Evolutionary conservation across 2,113 vertebrate species (phyloP), one percentile per base, ranked within the genome.

Genomic region (Emberiza fucata): DNA sequence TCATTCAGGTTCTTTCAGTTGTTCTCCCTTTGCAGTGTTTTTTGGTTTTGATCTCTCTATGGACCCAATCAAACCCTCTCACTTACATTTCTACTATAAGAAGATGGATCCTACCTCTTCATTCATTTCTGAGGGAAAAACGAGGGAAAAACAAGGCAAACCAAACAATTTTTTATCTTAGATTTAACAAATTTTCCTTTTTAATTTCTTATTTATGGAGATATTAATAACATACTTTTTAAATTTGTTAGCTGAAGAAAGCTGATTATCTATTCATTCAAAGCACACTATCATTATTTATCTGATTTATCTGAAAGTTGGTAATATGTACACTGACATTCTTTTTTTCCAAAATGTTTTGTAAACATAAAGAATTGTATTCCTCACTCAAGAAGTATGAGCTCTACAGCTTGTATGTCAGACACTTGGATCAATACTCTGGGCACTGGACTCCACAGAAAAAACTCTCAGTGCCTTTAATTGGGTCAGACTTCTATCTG

Each of bases 41-140:
- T 78, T 86, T 11, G 0, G 65, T 39, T 92, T 96, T 93, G 76
- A 94, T 92, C 56, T 96, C 81, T 87, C 44, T 60, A 39, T 79
- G 31, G 37, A 76, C 56, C 27, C 5, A 86, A 44, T 77, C 48
- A 93, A 94, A 90, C 51, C 35, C 45, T 88, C 61, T 92, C 69
- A 54, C 66, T 93, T 91, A 81, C 23, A 45, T 80, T 94, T 81
- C 42, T 86, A 31, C 8, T 70, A 90, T 81, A 92, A 56, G 17
- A 93, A 84, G 60, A 90, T 51, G 17, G n/a, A 95, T 90, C 50
- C 70, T 72, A 90, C 35, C 31, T 90, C 77, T 83, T 94, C 33
- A 71, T 88, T 91, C 45, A 90, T 44, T 94, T 96, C 60, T 9
- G 9, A 37, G 37, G 37, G 4, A 21, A 15, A 22, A 73, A 28